Base-by-base conservation (phyloP, 1,140 invertebrate genomes). In the Bombus difficillimus region DNA sequence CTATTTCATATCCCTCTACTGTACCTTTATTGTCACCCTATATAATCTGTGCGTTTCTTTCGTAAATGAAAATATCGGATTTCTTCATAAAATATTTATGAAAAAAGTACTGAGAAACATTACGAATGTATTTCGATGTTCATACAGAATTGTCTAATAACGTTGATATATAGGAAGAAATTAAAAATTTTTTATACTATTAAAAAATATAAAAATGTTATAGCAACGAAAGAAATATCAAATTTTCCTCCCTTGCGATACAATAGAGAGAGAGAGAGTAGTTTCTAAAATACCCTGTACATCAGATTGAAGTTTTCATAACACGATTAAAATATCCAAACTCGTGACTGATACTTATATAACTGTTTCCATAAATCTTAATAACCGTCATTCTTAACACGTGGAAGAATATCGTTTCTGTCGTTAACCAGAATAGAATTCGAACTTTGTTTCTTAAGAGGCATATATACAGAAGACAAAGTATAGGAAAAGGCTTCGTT, bases 401-500 rank as follows among this genome's bases (percentile, higher is more conserved):
- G 43, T 83, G 81, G 25, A 83, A 83, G 81, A 83, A 83, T 83
- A 83, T 83, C 9, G 22, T 62, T 47, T 77, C 37, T 83, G 37
- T 34, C 9, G 59, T 78, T 77, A 77, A 83, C 75, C 74, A 83
- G 74, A 83, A 83, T 83, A 76, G 73, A 77, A 53, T 28, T 78
- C n/a, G 59, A 28, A 41, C 62, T 57, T 75, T 22, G 34, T 78
- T 57, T 69, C 10, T 37, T 28, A 75, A 25, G 5, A 79, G 53
- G 34, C 73, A 73, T 88, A 88, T 81, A 47, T 81, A 59, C 57
- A 88, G 34, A 80, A 41, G 74, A 64, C 77, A 89, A 85, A 62
- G 13, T 53, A 53, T 53, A 47, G 62, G 53, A n/a, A 64, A 83
- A n/a, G 73, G 37, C 41, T 83, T 39, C 22, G 57, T 69, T 68